phyloP scores from a whole-genome alignment of 2,888 invertebrate species.

The Barypeithes pellucidus region DNA sequence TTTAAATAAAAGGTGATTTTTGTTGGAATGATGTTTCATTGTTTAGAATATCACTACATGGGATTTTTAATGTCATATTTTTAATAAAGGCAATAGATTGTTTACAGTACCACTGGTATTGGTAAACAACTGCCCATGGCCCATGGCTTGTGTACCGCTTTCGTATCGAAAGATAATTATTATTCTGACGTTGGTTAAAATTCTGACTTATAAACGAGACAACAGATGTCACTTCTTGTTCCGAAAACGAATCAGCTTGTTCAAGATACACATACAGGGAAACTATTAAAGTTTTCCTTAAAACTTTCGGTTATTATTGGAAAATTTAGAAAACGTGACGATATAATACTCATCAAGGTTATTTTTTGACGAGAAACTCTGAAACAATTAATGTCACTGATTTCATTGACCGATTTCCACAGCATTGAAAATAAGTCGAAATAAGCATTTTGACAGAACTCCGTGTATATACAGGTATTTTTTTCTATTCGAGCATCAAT shows the following conservation, averaged over 20 bases:
- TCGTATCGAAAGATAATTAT: too few relatives aligned
- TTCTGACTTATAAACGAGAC: too few relatives aligned
- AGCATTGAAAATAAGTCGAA: neutral
- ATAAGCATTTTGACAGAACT: slow-evolving; percentile 26
- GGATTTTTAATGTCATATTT: neutral
- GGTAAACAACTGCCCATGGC: too few relatives aligned
- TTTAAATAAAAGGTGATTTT: slow-evolving; percentile 10
- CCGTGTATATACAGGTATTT: slow-evolving; percentile 13
- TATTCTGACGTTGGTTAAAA: neutral
- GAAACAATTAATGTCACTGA: neutral
- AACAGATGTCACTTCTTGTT: slow-evolving; percentile 4
- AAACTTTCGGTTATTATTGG: neutral
- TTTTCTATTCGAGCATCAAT: slow-evolving; percentile 46
- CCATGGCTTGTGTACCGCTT: too few relatives aligned
- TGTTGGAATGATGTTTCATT: slow-evolving; percentile 4
- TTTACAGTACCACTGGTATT: neutral
- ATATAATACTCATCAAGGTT: too few relatives aligned
- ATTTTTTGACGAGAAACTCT: neutral
- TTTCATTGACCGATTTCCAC: neutral
- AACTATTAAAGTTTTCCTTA: neutral
- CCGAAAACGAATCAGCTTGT: neutral
- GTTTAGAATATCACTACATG: neutral
- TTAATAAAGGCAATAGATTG: neutral
- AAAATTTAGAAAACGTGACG: neutral
- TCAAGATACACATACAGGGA: neutral